Evolutionary conservation across 2,113 vertebrate genomes (phyloP), one percentile per base, ranked within the genome.

Genomic region (Alethe diademata): DNA sequence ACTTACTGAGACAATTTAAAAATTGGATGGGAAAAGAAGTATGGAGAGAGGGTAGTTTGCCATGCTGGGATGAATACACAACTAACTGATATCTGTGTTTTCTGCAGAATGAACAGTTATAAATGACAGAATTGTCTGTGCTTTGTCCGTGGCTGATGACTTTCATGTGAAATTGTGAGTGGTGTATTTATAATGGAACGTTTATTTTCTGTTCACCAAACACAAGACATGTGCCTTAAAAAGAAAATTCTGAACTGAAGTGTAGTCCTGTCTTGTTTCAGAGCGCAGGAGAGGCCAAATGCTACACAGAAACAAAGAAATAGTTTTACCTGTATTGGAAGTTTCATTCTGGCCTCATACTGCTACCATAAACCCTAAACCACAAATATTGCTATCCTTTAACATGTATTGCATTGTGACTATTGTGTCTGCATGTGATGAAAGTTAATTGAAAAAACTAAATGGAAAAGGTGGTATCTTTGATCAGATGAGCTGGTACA

Each of bases 371-470:
- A 57, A 76, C 47, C 62, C 50, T 73, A 79, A 92, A 45, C 33
- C 54, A 38, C 35, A 71, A 73, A 47, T 67, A 85, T 38, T 8
- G 0, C 36, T 90, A 7, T 86, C 42, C 53, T 70, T 88, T 78
- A 78, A 66, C 19, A 33, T 62, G n/a, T 47, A 18, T n/a, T 66
- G 8, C 47, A 43, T 58, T 78, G 54, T 61, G 60, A 89, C 73
- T 64, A 22, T 78, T 60, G 20, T 75, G 66, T 54, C 28, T 86
- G 28, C 69, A 42, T 54, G 42, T 86, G 76, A 88, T 88, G 78
- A 71, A 88, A 88, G 28, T 57, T 95, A 91, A 92, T 89, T 92
- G 76, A 71, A 96, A 96, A 95, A 86, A 48, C 62, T 70, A 51
- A 57, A 45, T 57, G 60, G 60, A 91, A 87, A 94, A 91, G 28